Conservation (phyloP, 2,888 invertebrate genomes). For the Cataglyphis altisquamis region DNA sequence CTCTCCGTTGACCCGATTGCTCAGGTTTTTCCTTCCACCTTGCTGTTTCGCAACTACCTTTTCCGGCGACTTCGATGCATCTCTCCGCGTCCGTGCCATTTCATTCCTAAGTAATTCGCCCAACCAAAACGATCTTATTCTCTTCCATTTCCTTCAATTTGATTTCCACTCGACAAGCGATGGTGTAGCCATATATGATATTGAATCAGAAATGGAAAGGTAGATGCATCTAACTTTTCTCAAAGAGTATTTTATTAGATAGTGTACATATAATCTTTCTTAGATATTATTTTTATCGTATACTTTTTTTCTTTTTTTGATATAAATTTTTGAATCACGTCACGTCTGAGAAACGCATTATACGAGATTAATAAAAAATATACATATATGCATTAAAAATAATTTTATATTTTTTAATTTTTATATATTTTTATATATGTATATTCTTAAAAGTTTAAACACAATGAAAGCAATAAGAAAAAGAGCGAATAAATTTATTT, state of each 20-base stretch:
- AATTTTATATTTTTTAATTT: not conserved
- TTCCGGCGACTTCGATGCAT: conserved; percentile 46
- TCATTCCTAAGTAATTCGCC: conserved; percentile 54
- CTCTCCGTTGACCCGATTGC: conserved; percentile 52
- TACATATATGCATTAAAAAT: not conserved
- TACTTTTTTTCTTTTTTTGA: not conserved
- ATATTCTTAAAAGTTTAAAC: not conserved
- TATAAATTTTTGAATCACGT: not conserved
- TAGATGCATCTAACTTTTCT: conserved; percentile 10
- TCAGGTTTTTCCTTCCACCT: conserved; percentile 53
- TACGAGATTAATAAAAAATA: not conserved
- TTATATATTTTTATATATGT: not conserved
- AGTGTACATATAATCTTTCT: not conserved
- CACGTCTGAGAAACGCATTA: not conserved
- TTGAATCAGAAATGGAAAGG: conserved; percentile 6
- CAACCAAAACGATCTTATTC: conserved; percentile 56
- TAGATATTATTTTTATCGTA: conserved; percentile 12
- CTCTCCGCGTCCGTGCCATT: conserved; percentile 34
- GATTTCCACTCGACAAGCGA: conserved; percentile 37
- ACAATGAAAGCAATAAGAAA: not conserved
- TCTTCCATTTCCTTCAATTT: conserved; percentile 53
- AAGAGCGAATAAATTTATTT: not conserved
- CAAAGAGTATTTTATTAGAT: not conserved
- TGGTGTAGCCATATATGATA: conserved; percentile 24
- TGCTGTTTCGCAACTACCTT: conserved; percentile 53